Base-by-base conservation (phyloP, 1,140 invertebrate genomes). In the Cydia pomonella region DNA sequence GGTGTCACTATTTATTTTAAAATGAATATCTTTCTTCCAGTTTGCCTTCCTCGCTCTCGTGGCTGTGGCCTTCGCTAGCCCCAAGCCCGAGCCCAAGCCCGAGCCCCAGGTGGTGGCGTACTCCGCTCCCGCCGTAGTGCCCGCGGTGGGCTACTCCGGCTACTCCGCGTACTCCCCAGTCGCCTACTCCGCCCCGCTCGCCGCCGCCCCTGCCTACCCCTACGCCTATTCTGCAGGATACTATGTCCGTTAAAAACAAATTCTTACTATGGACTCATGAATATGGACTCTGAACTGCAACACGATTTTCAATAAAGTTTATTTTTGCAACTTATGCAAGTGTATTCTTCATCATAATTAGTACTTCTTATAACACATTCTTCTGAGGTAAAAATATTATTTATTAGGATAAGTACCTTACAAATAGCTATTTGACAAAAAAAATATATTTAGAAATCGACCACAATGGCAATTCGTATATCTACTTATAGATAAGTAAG, bases 1-100 rank as follows among this genome's bases (percentile, higher is more conserved):
- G 7, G 7, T 38, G 33, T 27, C 3, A 27, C 1, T 16, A 44
- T 12, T 16, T 21, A 38, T 25, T 73, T 44, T 76, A 33, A 21
- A 38, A 23, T 75, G 7, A 9, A 10, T 9, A 38, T 38, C 76
- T 77, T 72, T 73, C 76, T 92, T 88, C 9, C 85, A 93, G 93
- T 87, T 94, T 69, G 83, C 88, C 73, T 79, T 94, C 78, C 88
- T 93, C 80, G 91, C 93, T 78, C 78, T 94, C 73, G 80, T 94
- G 85, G 93, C 92, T 53, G 83, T 93, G 74, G 94, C 93, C 62
- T 92, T 92, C 79, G 94, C 94, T 78, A 91, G 85, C 80, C 93
- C 93, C 72, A 89, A 75, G 84, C 84, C 76, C 73, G n/a, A 59
- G 50, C 50, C 50, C 74, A 59, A 59, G 7, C 6, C 50, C 63